Conservation (phyloP, 2,113 vertebrate genomes). For the Leuciscus idus region DNA sequence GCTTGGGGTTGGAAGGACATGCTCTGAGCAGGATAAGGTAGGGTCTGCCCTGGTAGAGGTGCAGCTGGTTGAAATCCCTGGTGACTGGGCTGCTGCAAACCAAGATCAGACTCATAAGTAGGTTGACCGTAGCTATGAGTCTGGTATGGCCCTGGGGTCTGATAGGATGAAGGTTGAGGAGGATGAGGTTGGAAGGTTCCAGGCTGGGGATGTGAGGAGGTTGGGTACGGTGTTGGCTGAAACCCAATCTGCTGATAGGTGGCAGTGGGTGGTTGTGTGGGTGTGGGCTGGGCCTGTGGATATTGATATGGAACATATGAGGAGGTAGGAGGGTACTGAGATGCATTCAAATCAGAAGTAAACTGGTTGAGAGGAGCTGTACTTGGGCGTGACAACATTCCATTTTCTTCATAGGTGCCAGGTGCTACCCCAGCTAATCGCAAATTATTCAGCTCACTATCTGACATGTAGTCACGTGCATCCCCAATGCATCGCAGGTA, state of each 20-base stretch:
- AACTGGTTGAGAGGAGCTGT: constrained; percentile 83
- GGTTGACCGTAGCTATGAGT: constrained; percentile 77
- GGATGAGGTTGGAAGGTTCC: constrained; percentile 86
- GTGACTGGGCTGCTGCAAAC: constrained; percentile 79
- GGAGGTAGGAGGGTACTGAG: constrained; percentile 79
- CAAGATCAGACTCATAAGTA: constrained; percentile 84
- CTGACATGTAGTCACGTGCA: constrained; percentile 92
- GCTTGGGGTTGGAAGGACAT: constrained; percentile 80
- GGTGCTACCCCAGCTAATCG: constrained; percentile 78
- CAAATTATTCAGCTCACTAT: constrained; percentile 94
- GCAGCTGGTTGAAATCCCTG: constrained; percentile 82
- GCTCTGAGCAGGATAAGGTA: constrained; percentile 78
- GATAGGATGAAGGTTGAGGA: constrained; percentile 79
- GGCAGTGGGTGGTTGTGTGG: constrained; percentile 73
- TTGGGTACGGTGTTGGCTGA: constrained; percentile 84
- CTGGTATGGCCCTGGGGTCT: constrained; percentile 81
- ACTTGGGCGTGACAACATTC: constrained; percentile 78
- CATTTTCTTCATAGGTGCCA: constrained; percentile 77
- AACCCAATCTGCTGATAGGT: constrained; percentile 86
- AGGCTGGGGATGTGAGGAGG: constrained; percentile 81
- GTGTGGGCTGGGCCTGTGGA: constrained; percentile 75
- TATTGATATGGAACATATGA: constrained; percentile 85
- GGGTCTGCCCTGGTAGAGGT: constrained; percentile 80
- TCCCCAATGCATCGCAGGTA: constrained; percentile 89
- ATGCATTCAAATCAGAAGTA: constrained; percentile 77